These are phyloP conservation scores for Morpho deidamia DNA, from an alignment of 2,888 invertebrate species.

Conservation along the genomic window DNA sequence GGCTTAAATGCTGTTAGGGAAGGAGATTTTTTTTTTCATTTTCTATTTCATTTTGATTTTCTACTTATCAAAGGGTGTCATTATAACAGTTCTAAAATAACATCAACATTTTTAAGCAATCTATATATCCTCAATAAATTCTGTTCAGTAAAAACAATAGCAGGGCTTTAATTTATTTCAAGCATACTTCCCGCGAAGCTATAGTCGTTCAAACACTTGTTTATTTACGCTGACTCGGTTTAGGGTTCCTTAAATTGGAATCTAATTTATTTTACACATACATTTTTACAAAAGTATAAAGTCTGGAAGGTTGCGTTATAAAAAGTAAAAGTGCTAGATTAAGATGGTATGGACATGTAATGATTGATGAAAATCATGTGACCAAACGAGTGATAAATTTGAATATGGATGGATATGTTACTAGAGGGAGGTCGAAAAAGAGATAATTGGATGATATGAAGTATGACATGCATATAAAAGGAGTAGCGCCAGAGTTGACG, in stretches of 20 bases:
- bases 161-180: constrained; percentile 10
- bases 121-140: background rate
- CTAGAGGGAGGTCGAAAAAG: no score
- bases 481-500: no score
- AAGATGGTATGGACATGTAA: background rate
- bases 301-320: background rate
- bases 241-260: constrained; percentile 1
- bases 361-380: background rate
- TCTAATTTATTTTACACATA: background rate
- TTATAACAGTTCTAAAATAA: background rate
- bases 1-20: no score
- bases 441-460: no score
- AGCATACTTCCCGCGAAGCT: background rate
- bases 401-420: no score
- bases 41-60: no score
- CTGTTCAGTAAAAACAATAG: constrained; percentile 7
- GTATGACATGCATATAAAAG: no score
- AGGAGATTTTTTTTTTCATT: no score
- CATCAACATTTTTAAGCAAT: background rate
- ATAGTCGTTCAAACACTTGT: constrained; percentile 10
- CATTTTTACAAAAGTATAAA: background rate
- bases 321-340: background rate
- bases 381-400: no score
- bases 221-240: constrained; percentile 11
- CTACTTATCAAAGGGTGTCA: no score